Percentiles rank a stretch among this genome's conserved stretches.
phyloP scores from a whole-genome alignment of 2,113 vertebrate genomes.

The Phyllopteryx taeniolatus region DNA sequence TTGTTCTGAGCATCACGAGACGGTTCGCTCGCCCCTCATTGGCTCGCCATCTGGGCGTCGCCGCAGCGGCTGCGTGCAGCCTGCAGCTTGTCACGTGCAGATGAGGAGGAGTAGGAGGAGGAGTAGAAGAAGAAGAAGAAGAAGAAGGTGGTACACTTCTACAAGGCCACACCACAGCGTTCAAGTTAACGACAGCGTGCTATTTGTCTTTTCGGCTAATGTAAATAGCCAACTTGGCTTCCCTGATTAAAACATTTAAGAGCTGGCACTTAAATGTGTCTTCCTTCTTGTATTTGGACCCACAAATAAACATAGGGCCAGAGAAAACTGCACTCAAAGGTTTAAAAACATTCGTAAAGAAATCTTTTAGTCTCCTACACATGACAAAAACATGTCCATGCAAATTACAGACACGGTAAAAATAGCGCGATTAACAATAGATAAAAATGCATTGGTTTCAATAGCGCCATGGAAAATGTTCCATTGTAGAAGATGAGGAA shows the following conservation, averaged over 20 bases:
- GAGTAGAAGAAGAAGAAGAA: not conserved
- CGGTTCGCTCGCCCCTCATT: conserved; percentile 86
- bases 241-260: too few relatives aligned
- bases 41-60: conserved; percentile 86
- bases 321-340: too few relatives aligned
- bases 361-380: not conserved
- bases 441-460: not conserved
- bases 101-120: not conserved
- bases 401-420: not conserved
- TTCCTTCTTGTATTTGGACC: too few relatives aligned
- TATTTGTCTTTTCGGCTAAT: too few relatives aligned
- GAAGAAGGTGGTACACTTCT: not conserved
- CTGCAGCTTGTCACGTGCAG: conserved; percentile 10
- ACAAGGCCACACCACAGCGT: too few relatives aligned
- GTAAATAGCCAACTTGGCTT: too few relatives aligned
- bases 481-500: not conserved
- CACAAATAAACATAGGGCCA: too few relatives aligned
- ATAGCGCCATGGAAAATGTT: not conserved
- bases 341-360: too few relatives aligned
- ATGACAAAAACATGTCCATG: not conserved
- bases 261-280: too few relatives aligned
- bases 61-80: conserved; percentile 33
- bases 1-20: conserved; percentile 70
- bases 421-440: not conserved
- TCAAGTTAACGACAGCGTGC: too few relatives aligned